phyloP scores from a whole-genome alignment of 2,888 invertebrate genomes.

The Drosophila lutescens region DNA sequence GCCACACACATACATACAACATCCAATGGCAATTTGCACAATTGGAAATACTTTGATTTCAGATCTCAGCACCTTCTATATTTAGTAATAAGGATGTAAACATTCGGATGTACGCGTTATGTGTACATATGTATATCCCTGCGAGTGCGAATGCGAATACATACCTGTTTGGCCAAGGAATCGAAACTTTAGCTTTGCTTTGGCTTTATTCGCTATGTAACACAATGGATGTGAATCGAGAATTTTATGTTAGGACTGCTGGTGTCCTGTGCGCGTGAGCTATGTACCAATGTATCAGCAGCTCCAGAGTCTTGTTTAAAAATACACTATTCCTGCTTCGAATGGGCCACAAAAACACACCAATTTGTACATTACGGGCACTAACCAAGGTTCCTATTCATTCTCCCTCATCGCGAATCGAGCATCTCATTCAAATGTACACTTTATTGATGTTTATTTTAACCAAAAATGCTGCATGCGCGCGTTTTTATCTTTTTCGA shows the following conservation, averaged over 20 bases:
- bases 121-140: not conserved
- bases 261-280: constrained; percentile 49
- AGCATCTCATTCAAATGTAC: constrained; percentile 43
- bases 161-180: constrained; percentile 28
- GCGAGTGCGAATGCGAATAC: constrained; percentile 7
- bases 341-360: constrained; percentile 28
- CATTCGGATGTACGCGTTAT: constrained; percentile 1
- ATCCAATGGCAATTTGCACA: constrained; percentile 4
- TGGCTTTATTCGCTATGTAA: not conserved
- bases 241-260: constrained; percentile 22
- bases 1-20: not conserved
- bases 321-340: constrained; percentile 38
- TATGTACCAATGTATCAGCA: constrained; percentile 9
- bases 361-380: constrained; percentile 13
- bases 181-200: not conserved
- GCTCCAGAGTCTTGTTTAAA: constrained; percentile 58
- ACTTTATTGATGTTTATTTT: constrained; percentile 57
- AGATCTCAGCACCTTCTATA: constrained; percentile 23
- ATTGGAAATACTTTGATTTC: constrained; percentile 16
- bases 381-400: constrained; percentile 48
- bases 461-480: constrained; percentile 59
- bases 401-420: constrained; percentile 60
- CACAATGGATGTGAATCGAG: constrained; percentile 6
- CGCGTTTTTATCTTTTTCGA: constrained; percentile 48
- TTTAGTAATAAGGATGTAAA: constrained; percentile 30